Conservation (phyloP, 2,797 vertebrate genomes). For the Myiotriccus ornatus region DNA sequence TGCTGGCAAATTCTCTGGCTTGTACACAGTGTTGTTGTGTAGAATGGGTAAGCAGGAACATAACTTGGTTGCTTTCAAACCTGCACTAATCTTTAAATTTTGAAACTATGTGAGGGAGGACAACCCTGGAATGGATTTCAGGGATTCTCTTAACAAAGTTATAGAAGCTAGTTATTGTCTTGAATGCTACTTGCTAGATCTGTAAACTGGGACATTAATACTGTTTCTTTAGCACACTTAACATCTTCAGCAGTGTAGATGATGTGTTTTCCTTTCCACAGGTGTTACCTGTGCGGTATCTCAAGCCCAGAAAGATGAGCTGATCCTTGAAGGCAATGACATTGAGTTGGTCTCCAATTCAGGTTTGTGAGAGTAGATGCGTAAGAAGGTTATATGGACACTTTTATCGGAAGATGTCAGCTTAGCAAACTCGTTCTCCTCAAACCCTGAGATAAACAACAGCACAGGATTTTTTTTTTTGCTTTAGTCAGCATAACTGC, state of each 20-base stretch:
- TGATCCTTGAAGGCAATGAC: conserved; percentile 97
- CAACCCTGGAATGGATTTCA: neutral
- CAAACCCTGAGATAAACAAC: neutral
- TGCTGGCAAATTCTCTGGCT: neutral
- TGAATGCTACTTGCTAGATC: neutral
- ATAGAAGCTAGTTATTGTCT: neutral
- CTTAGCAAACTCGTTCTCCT: neutral
- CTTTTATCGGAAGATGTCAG: neutral
- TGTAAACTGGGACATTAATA: neutral
- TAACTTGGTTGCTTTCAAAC: neutral
- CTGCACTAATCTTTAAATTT: neutral
- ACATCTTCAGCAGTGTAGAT: accelerated
- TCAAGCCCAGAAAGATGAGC: conserved; percentile 93
- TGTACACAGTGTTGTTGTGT: accelerated
- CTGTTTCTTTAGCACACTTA: neutral
- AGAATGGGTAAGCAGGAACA: neutral
- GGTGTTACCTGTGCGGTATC: conserved; percentile 91
- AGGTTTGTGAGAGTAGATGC: conserved; percentile 74
- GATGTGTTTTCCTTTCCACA: conserved; percentile 15
- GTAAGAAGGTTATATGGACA: neutral
- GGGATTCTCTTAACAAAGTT: neutral
- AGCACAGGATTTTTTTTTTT: neutral
- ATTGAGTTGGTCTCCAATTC: conserved; percentile 99
- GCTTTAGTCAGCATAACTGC: neutral
- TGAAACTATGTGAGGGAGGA: neutral